Evolutionary conservation across 2,113 vertebrate species (phyloP), one percentile per base, ranked within the genome.

Genomic region (Cephalopholis sonnerati): DNA sequence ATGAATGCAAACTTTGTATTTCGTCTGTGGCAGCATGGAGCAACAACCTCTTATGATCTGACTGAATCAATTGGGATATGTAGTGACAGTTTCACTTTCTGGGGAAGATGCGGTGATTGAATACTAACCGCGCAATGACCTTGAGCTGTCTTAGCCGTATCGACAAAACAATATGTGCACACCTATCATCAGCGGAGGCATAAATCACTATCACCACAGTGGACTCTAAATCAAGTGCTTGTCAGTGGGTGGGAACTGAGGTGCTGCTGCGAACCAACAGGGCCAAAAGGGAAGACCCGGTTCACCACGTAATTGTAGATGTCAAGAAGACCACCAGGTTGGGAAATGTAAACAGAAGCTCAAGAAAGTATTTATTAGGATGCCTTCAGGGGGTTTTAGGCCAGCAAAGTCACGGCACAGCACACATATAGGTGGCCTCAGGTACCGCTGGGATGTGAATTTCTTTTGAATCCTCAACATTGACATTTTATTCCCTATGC

Each of bases 101-200:
- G 27, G 29, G 79, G 88, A 79, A 87, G 91, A 89, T 32, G 65
- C 57, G 0, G 81, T 87, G 87, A 92, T 90, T 89, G 91, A 90
- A 91, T 80, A 48, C 91, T 89, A 88, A 92, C 87, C 77, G 71
- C 62, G 36, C 67, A 0, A 50, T 83, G 92, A 94, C 93, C 92
- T 94, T 93, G 93, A 92, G 87, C 87, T 78, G 86, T 91, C 87
- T 84, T 81, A 58, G 81, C 69, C 7, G 29, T 92, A 93, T 94
- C 74, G 91, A 94, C 91, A 70, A 87, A 93, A 95, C 93, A 92
- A 91, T 93, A 91, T 93, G 91, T 86, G 86, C 90, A 91, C 93
- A 92, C 89, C 90, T 90, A 92, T 94, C 89, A 92, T 93, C 91
- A 91, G 87, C 58, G 18, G 59, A 85, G 90, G 89, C 88, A 91